Base-by-base conservation (phyloP, 2,888 invertebrate genomes). In the Platerodrilus igneus region DNA sequence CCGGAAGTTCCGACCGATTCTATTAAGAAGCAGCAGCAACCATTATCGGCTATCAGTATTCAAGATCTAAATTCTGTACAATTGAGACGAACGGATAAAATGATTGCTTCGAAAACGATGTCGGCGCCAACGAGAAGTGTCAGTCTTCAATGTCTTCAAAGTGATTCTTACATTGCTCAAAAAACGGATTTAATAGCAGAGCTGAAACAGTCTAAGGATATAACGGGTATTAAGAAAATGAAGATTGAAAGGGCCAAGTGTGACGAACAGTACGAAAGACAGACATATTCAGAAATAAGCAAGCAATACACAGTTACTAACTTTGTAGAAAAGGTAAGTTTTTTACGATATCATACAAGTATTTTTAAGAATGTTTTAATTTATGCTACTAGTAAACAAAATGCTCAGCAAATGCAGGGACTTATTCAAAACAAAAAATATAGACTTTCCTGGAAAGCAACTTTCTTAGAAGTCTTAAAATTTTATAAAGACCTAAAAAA, bases 171-270 rank as follows among this genome's bases (percentile, higher is more conserved):
- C 69, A 74, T 81, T 55, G 76, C 78, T 32, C 84, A 80, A 48
- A 90, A 89, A 67, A 86, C 83, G 15, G 90, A 92, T 66, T 71
- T 94, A 29, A 93, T 94, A 48, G 92, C 91, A 28, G 94, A 94
- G 62, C 70, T 94, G 44, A 93, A 93, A 68, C 81, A 89, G 74
- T 90, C 91, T 26, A 91, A 86, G 66, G 91, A 93, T 63, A 89
- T 92, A 47, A 85, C 88, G 1, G 93, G 93, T n/a, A 91, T 94
- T 36, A 87, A 86, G 68, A 92, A 92, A 67, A 69, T 92, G 75
- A 93, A 92, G 67, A 88, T 91, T 51, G 91, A 92, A 68, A 78
- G 87, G 50, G 86, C 87, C 14, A 84, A 89, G 62, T 78, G 86
- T 49, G 90, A 91, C 64, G 86, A 85, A 59, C 78, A 80, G 31